Percentiles rank a stretch among this genome's conserved stretches.
phyloP scores from a whole-genome alignment of 1,140 invertebrate species.

The Trichonephila clavipes region DNA sequence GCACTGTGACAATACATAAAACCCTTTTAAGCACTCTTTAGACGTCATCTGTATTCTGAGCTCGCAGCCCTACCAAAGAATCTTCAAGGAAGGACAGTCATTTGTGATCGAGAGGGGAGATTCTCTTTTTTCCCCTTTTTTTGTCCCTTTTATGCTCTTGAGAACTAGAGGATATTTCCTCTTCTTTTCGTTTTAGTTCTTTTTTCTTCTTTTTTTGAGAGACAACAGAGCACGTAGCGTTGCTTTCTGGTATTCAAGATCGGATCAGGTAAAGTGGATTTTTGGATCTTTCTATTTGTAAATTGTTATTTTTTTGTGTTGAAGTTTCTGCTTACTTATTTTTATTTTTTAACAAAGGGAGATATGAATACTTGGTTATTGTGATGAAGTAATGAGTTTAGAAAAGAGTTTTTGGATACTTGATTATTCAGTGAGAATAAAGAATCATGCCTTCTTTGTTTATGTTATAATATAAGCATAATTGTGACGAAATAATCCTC shows the following conservation, averaged over 20 bases:
- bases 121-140: slow-evolving; percentile 2
- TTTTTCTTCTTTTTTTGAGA: not conserved
- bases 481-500: no score
- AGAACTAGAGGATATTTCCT: not conserved
- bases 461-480: no score
- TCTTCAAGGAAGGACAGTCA: not conserved
- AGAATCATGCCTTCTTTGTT: no score
- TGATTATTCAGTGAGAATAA: no score
- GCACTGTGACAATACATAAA: slow-evolving; percentile 37
- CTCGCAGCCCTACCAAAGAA: not conserved
- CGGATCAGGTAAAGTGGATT: slow-evolving; percentile 18
- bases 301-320: not conserved
- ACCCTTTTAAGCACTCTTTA: slow-evolving; percentile 39
- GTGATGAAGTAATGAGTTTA: no score
- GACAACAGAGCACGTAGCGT: not conserved
- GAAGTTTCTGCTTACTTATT: not conserved
- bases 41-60: slow-evolving; percentile 20
- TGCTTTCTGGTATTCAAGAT: not conserved
- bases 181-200: not conserved
- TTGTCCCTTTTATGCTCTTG: slow-evolving; percentile 13
- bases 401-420: no score
- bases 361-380: no score
- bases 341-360: no score
- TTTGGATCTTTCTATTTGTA: slow-evolving; percentile 15
- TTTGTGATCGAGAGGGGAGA: slow-evolving; percentile 23